A percentile compares a stretch with the other conserved stretches of the same genome.
Conservation (phyloP, 2,113 vertebrate genomes). For the Toxostoma redivivum region DNA sequence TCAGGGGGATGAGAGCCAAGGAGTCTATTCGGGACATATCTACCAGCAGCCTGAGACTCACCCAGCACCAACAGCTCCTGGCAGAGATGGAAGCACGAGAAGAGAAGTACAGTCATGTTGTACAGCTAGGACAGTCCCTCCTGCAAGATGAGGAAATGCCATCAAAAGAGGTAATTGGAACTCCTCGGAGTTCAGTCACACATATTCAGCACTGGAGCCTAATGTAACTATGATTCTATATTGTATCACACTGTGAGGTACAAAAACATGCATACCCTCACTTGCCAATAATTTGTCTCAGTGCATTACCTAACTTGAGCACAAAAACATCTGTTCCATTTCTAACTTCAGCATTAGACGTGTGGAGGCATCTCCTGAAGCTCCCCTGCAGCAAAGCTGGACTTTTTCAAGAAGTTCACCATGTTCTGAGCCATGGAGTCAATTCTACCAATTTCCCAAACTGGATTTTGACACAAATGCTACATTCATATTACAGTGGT, state of each 20-base stretch:
- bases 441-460: neutral
- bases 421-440: neutral
- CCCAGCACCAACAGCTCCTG: constrained; percentile 79
- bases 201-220: neutral
- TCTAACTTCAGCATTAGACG: neutral
- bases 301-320: neutral
- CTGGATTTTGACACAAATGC: neutral
- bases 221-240: neutral
- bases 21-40: constrained; percentile 76
- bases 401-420: neutral
- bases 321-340: neutral
- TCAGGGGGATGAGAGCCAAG: constrained; percentile 74
- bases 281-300: neutral
- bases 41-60: constrained; percentile 71
- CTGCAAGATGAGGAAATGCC: constrained; percentile 50
- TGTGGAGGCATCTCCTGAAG: neutral
- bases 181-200: neutral
- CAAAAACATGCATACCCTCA: neutral
- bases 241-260: too few relatives aligned
- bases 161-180: constrained; percentile 71
- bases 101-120: constrained; percentile 65
- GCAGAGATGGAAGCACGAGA: constrained; percentile 79
- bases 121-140: constrained; percentile 74
- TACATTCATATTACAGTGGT: neutral
- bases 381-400: neutral